Base-by-base conservation (phyloP, 2,113 vertebrate species). In the Sitta europaea region DNA sequence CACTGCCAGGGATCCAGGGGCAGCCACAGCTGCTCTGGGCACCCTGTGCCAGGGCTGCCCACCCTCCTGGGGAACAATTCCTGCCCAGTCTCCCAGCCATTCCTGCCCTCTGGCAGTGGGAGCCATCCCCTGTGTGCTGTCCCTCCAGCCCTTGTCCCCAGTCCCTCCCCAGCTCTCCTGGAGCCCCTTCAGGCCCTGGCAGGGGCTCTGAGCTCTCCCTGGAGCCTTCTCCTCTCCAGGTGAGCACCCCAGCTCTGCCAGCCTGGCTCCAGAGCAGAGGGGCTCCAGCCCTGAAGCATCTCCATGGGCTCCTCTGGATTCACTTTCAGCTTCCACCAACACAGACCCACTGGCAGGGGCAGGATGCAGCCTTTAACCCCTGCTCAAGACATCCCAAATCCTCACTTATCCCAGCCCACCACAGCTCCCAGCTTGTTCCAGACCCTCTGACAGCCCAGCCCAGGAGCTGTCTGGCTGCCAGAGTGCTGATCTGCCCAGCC, bases 321-420 rank as follows among this genome's bases (percentile, higher is more conserved):
- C 58, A 9, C 35, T 24, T 35, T 14, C 66, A 75, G 47, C 38
- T 86, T 38, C 42, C 13, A 27, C 28, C 24, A 40, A 7, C 1
- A 65, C 25, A 76, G 27, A 50, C 5, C 14, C 6, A 1, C 28
- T 18, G 38, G 38, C 36, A 28, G 58, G 27, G 29, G 33, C 1
- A 10, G 33, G 57, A 53, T 10, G 10, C 8, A 51, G 70, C 59
- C 10, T 22, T 27, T 11, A 42, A 36, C 31, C 18, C 0, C 0
- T 8, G 36, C 33, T 35, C 28, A 40, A 3, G 19, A 28, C 23
- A 35, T 8, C 10, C 29, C 10, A 3, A 29, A 25, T 36, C 5
- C n/a, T 51, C 1, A 5, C 2, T 12, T 40, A 17, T 10, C 3
- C 36, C 45, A 33, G 54, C 35, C 61, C 40, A 5, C 4, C 2